Evolutionary conservation across 2,797 vertebrate genomes (phyloP).

Genomic region (Melopsittacus undulatus): DNA sequence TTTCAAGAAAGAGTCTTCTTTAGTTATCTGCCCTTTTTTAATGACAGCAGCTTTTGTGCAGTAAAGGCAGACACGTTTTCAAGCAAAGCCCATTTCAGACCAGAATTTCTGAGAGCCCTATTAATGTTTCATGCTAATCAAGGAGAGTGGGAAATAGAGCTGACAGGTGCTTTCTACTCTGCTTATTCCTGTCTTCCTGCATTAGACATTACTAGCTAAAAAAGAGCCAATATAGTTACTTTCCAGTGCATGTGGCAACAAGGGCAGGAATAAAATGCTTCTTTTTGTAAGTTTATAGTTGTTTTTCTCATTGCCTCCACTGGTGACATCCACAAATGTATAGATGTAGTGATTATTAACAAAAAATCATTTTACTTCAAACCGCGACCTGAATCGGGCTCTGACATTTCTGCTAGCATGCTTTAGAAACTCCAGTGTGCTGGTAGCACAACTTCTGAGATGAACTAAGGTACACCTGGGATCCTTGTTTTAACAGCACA

Average conservation of each 20-base stretch:
- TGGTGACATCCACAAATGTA: constrained; percentile 43
- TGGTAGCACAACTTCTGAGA: neutral
- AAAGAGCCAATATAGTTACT: constrained; percentile 76
- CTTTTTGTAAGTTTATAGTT: constrained; percentile 71
- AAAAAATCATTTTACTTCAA: constrained; percentile 58
- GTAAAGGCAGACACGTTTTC: constrained; percentile 80
- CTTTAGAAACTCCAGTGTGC: neutral
- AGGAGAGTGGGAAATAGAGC: constrained; percentile 89
- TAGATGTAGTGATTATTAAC: constrained; percentile 50
- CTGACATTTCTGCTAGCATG: neutral
- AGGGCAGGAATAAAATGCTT: constrained; percentile 74
- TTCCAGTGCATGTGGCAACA: constrained; percentile 69
- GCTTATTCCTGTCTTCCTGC: constrained; percentile 95
- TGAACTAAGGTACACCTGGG: neutral
- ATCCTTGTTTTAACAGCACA: neutral
- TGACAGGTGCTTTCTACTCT: constrained; percentile 99
- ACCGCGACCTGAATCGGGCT: neutral
- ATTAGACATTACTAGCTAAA: constrained; percentile 87
- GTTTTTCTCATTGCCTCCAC: constrained; percentile 67
- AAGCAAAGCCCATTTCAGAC: constrained; percentile 84
- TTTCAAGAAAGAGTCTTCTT: constrained; percentile 78
- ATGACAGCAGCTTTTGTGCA: constrained; percentile 76
- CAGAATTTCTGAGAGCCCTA: constrained; percentile 89
- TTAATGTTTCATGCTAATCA: constrained; percentile 99
- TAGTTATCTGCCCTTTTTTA: constrained; percentile 78